A percentile compares a stretch with the other conserved stretches of the same genome.
Evolutionary conservation across 2,797 vertebrate species (phyloP).

Genomic region (Trachops cirrhosus): DNA sequence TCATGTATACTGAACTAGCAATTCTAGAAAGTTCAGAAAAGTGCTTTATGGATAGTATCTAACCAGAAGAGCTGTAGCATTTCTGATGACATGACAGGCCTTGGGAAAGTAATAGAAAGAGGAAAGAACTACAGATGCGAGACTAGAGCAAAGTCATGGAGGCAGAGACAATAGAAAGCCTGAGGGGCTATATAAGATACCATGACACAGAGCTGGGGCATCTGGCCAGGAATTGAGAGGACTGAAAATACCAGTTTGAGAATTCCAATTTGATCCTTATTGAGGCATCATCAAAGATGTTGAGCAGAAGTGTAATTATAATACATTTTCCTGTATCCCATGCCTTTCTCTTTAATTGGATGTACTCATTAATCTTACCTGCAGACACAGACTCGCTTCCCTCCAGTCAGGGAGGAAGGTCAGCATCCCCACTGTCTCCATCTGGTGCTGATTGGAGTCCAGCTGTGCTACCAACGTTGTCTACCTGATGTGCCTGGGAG

Average conservation of each 20-base stretch:
- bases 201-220: neutral
- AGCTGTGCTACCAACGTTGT: neutral
- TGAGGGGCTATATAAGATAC: neutral
- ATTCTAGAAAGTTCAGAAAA: neutral
- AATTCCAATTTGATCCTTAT: neutral
- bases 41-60: neutral
- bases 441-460: neutral
- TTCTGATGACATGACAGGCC: neutral
- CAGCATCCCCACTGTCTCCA: neutral
- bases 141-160: neutral
- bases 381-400: neutral
- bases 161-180: neutral
- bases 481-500: neutral
- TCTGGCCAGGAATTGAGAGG: neutral
- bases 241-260: neutral
- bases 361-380: neutral
- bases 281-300: neutral
- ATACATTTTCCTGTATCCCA: neutral
- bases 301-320: neutral
- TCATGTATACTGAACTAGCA: neutral
- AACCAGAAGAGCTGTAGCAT: neutral
- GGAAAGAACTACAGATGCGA: neutral
- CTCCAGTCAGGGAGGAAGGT: neutral
- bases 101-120: neutral
- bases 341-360: neutral